phyloP scores from a whole-genome alignment of 2,888 invertebrate species.

The Xestoiulus laeticollis region DNA sequence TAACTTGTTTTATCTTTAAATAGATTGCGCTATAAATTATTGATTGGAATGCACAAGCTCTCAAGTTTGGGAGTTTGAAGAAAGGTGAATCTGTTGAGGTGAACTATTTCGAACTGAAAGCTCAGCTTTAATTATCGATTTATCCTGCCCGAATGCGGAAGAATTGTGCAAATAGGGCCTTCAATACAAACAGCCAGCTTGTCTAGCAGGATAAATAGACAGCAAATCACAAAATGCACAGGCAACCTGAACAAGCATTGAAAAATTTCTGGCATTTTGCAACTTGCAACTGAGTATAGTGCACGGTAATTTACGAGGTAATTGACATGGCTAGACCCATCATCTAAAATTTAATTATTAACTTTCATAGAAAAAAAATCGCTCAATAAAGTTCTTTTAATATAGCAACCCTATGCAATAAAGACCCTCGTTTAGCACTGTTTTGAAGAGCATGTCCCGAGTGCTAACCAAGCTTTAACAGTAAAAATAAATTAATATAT shows the following conservation, averaged over 20 bases:
- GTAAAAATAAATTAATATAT: too few relatives aligned
- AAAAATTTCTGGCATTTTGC: background rate
- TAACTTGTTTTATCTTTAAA: background rate
- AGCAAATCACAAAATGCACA: background rate
- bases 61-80: background rate
- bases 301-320: too few relatives aligned
- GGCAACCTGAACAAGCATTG: background rate
- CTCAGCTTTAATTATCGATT: conserved; percentile 14
- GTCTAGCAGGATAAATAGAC: background rate
- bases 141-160: conserved; percentile 52
- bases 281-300: background rate
- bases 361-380: too few relatives aligned
- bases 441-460: too few relatives aligned
- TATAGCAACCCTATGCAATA: too few relatives aligned
- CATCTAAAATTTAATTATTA: too few relatives aligned
- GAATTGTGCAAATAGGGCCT: background rate
- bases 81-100: background rate
- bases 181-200: background rate
- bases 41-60: background rate
- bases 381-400: too few relatives aligned
- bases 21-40: background rate
- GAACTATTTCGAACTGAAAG: background rate
- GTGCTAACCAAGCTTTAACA: too few relatives aligned
- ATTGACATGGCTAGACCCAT: too few relatives aligned
- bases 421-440: too few relatives aligned